These are phyloP conservation scores for Eremobia ochroleuca DNA, from an alignment of 2,888 invertebrate genomes.

Conservation along the genomic window DNA sequence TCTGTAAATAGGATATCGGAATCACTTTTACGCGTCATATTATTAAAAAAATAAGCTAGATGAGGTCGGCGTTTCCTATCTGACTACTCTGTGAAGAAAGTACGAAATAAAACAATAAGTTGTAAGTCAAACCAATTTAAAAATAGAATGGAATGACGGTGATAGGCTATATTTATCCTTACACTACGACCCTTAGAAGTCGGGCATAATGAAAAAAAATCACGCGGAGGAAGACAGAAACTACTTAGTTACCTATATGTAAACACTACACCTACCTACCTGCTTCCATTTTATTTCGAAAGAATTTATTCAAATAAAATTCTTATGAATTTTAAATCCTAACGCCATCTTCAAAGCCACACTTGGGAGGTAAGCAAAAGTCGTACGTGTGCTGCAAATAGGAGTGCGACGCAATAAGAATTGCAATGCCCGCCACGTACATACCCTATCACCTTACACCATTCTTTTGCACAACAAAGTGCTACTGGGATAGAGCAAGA, in stretches of 20 bases:
- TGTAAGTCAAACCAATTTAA: too few relatives aligned
- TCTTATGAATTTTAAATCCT: conserved; percentile 27
- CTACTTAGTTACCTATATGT: neutral
- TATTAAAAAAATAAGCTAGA: too few relatives aligned
- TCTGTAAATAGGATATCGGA: too few relatives aligned
- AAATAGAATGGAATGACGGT: too few relatives aligned
- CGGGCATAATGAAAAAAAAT: neutral
- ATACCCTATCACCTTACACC: conserved; percentile 22
- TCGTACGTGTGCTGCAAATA: conserved; percentile 59
- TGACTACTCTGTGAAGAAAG: too few relatives aligned
- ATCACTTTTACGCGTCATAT: too few relatives aligned
- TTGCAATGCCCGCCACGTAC: conserved; percentile 39
- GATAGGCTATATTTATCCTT: too few relatives aligned
- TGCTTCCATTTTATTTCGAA: too few relatives aligned
- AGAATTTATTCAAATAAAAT: neutral
- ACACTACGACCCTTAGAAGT: too few relatives aligned
- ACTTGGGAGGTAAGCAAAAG: conserved; percentile 43
- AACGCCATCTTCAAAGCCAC: conserved; percentile 39
- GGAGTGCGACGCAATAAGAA: conserved; percentile 41
- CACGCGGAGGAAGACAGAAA: neutral
- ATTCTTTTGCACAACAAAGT: conserved; percentile 8
- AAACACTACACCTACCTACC: neutral
- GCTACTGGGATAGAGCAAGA: neutral
- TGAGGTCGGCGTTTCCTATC: too few relatives aligned
- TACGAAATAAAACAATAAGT: too few relatives aligned